Base-by-base conservation (phyloP, 2,797 vertebrate species). In the Darevskia nairensis region DNA sequence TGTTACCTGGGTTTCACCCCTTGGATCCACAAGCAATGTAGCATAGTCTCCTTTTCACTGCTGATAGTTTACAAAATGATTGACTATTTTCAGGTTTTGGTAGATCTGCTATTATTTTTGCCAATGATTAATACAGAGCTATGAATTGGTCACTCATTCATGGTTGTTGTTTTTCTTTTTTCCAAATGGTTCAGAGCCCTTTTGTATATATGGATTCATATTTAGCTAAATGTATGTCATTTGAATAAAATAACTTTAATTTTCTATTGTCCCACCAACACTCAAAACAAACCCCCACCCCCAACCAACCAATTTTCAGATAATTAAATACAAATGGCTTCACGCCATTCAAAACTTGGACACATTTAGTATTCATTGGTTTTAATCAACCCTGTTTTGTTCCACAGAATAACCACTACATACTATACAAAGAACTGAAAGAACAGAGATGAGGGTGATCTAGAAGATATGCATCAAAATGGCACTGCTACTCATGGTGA, bases 71-170 rank as follows among this genome's bases (percentile, higher is more conserved):
- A 0, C 0, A 84, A 32, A 75, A 85, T 21, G 4, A 27, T 79
- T 84, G 21, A 11, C 29, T 78, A 90, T 0, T 59, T 79, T 21
- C 59, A 0, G 0, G 74, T 5, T 13, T 7, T 55, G 4, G 0
- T 55, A 44, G 68, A 39, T 46, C 46, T 27, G 50, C 23, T 68
- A 59, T 5, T 3, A 13, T 1, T 0, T 0, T 66, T 44, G 1
- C 1, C 0, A 41, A 0, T 0, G 0, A 6, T 55, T 11, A 0
- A 2, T n/a, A 41, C 17, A 4, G 19, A 66, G 17, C 25, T 50
- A 80, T 82, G 75, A 76, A 80, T 55, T 84, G 32, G 64, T 13
- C 23, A 55, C 15, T 19, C 1, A 5, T 44, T 55, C 50, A 55
- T 55, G 50, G 50, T 1, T 15, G 3, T 55, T 3, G 35, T 15